Base-by-base conservation (phyloP, 2,797 vertebrate genomes). In the Macrochelys suwanniensis region DNA sequence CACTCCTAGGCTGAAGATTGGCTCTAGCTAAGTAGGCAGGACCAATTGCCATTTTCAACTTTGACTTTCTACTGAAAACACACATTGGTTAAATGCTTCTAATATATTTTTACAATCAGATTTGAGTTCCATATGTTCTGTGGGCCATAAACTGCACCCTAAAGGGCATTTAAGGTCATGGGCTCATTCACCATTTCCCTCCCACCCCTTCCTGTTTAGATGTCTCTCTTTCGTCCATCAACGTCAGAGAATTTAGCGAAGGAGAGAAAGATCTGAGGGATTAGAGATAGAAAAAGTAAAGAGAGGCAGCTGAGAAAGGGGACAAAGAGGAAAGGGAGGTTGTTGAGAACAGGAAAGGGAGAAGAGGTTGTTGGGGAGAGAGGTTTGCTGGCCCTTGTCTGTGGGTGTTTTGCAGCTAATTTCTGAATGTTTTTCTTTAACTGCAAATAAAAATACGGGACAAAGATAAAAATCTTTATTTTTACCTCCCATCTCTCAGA, bases 111-210 rank as follows among this genome's bases (percentile, higher is more conserved):
- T 74, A 89, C 85, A 96, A 96, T 96, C 96, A 94, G 97, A 94
- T 59, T 83, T 1, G 26, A 96, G 96, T 96, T 96, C 93, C 97
- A 91, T 94, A 88, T 61, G 65, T 94, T 95, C 85, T 87, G 50
- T 45, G 33, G 33, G 61, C 33, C 61, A 65, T 65, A 92, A 89
- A 94, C 50, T 54, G 57, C 82, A 82, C 65, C 77, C 85, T 45
- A 94, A 94, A 94, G 89, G 26, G 12, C 80, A 94, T 86, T 94
- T 76, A 89, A 82, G 65, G 89, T 95, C 90, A 95, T 94, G 91
- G 74, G 82, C 86, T 94, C 88, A 90, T 84, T 77, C 65, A 96
- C 54, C 68, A 4, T 31, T 49, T 93, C 54, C 57, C 4, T 25
- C 2, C 4, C 15, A 3, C 12, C 31, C 85, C 87, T 87, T 92